phyloP scores from a whole-genome alignment of 2,888 invertebrate genomes.

The Tromatobia lineatoria region DNA sequence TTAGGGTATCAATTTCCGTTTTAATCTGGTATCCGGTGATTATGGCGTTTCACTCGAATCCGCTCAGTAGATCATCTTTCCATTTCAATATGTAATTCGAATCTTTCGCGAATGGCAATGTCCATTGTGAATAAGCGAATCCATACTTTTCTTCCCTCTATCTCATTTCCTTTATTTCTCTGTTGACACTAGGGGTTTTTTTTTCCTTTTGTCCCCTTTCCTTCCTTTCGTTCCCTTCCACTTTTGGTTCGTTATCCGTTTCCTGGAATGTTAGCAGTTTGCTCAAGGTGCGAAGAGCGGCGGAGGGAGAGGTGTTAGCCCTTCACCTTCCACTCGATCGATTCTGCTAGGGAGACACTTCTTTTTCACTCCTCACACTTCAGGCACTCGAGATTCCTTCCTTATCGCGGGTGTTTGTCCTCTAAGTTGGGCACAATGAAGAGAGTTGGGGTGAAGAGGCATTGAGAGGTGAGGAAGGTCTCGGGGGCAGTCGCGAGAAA shows the following conservation, averaged over 20 bases:
- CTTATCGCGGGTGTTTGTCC: constrained; percentile 6
- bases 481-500: neutral
- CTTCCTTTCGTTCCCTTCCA: too few species aligned
- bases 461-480: neutral
- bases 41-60: constrained; percentile 39
- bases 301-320: neutral
- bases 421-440: constrained; percentile 28
- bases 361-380: neutral
- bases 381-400: neutral
- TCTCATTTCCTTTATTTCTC: neutral
- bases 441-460: neutral
- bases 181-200: neutral
- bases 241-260: neutral
- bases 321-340: neutral
- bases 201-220: neutral
- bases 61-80: constrained; percentile 9
- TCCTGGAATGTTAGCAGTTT: neutral
- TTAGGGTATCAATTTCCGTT: constrained; percentile 72
- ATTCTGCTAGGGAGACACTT: constrained; percentile 2
- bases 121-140: neutral
- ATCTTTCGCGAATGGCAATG: constrained; percentile 2
- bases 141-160: neutral
- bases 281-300: neutral
- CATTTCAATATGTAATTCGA: constrained; percentile 33
- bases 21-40: constrained; percentile 72